Percentiles rank a stretch among this genome's conserved stretches.
Conservation (phyloP, 2,113 vertebrate genomes). For the Hucho hucho region DNA sequence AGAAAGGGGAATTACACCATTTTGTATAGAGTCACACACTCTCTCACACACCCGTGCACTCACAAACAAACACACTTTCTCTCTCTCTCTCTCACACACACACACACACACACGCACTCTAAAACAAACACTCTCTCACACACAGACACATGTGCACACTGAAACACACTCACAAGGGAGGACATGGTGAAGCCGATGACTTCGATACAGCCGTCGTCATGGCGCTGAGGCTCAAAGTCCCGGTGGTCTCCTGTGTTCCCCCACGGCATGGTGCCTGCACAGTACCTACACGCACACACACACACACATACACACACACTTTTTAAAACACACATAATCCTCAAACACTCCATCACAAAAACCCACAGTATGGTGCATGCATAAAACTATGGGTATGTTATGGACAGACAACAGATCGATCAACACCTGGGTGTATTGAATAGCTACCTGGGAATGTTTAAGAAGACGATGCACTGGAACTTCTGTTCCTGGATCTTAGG, state of each 20-base stretch:
- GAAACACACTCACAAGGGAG: slow-evolving; percentile 82
- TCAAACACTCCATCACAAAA: background rate
- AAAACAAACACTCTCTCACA: too few species aligned
- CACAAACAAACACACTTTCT: slow-evolving; percentile 13
- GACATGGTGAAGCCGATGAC: slow-evolving; percentile 99
- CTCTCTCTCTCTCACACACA: background rate
- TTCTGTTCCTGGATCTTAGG: slow-evolving; percentile 98
- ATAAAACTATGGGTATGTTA: too few species aligned
- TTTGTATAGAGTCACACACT: too few species aligned
- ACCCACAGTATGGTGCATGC: background rate
- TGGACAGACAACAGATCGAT: background rate
- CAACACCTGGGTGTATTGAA: background rate
- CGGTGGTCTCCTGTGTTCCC: slow-evolving; percentile 97
- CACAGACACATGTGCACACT: background rate
- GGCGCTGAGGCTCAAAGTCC: slow-evolving; percentile 95
- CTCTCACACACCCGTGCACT: too few species aligned
- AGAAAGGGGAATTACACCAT: background rate
- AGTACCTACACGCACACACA: slow-evolving; percentile 73
- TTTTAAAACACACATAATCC: background rate
- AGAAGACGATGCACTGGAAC: slow-evolving; percentile 96
- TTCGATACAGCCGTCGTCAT: slow-evolving; percentile 96
- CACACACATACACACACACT: background rate
- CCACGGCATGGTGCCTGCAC: slow-evolving; percentile 96
- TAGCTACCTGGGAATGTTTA: slow-evolving; percentile 96
- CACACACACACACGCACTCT: background rate